Evolutionary conservation across 2,888 invertebrate genomes (phyloP).

Genomic region (Dicranocentrus wangi): DNA sequence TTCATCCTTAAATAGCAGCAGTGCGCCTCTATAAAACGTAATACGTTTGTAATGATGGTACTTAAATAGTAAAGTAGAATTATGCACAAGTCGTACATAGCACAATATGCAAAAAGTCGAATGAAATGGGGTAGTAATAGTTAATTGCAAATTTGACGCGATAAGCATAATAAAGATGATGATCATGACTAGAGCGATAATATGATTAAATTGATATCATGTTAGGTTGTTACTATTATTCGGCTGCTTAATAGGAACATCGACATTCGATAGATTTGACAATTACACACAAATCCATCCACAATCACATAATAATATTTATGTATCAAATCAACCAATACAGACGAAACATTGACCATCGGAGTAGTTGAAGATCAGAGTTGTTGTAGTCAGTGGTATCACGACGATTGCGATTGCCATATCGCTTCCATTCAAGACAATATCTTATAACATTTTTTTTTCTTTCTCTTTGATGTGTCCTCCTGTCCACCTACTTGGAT

Average conservation of each 20-base stretch:
- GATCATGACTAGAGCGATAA: not conserved
- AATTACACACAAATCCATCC: not conserved
- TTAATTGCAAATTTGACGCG: not conserved
- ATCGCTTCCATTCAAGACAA: slow-evolving; percentile 48
- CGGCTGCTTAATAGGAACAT: not conserved
- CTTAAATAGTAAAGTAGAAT: not conserved
- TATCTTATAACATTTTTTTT: slow-evolving; percentile 1
- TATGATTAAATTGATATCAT: slow-evolving; percentile 16
- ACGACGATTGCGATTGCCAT: not conserved
- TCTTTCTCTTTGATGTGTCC: slow-evolving; percentile 55
- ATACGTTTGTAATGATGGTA: not conserved
- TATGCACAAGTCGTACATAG: slow-evolving; percentile 1
- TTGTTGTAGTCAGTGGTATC: not conserved
- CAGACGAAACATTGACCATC: slow-evolving; percentile 7
- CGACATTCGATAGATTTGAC: slow-evolving; percentile 10
- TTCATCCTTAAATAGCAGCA: slow-evolving; percentile 64
- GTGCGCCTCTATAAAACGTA: slow-evolving; percentile 26
- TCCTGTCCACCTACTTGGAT: slow-evolving; percentile 64
- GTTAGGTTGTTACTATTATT: slow-evolving; percentile 13
- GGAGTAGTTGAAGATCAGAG: not conserved
- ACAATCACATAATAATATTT: not conserved
- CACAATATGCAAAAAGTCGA: not conserved
- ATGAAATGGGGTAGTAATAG: not conserved
- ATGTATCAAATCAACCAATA: not conserved
- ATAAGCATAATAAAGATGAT: not conserved